Percentiles rank a stretch among this genome's conserved stretches.
phyloP scores from a whole-genome alignment of 2,797 vertebrate genomes.

The Coluber constrictor region DNA sequence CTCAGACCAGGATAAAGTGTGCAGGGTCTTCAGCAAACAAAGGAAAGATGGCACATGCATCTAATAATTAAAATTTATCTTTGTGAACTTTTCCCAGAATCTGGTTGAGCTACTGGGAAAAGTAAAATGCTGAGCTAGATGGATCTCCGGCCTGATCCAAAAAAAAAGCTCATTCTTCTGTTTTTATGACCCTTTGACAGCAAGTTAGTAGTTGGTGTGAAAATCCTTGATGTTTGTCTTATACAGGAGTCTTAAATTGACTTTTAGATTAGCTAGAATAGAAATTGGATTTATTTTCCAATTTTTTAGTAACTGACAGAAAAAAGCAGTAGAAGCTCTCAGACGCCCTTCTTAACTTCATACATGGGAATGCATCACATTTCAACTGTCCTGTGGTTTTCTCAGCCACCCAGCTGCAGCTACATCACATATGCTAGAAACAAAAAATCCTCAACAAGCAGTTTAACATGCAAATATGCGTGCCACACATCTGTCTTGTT shows the following conservation, averaged over 20 bases:
- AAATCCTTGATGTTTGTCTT: not conserved
- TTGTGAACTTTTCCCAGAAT: not conserved
- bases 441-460: not conserved
- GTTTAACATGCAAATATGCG: not conserved
- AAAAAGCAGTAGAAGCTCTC: not conserved
- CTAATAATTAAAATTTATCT: not conserved
- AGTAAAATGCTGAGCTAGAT: not conserved
- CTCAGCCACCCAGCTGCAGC: not conserved
- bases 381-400: not conserved
- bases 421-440: not conserved
- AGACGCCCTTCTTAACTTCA: not conserved
- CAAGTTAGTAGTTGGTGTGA: not conserved
- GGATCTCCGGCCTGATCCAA: not conserved
- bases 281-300: not conserved
- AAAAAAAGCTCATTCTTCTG: not conserved
- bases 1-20: not conserved
- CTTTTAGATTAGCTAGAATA: not conserved
- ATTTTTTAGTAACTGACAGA: not conserved
- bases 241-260: not conserved
- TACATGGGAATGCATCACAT: not conserved
- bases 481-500: not conserved
- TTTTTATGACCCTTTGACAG: not conserved
- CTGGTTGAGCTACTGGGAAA: not conserved
- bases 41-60: not conserved
- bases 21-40: not conserved